phyloP scores from a whole-genome alignment of 2,888 invertebrate species.

The Drosophila mimetica region DNA sequence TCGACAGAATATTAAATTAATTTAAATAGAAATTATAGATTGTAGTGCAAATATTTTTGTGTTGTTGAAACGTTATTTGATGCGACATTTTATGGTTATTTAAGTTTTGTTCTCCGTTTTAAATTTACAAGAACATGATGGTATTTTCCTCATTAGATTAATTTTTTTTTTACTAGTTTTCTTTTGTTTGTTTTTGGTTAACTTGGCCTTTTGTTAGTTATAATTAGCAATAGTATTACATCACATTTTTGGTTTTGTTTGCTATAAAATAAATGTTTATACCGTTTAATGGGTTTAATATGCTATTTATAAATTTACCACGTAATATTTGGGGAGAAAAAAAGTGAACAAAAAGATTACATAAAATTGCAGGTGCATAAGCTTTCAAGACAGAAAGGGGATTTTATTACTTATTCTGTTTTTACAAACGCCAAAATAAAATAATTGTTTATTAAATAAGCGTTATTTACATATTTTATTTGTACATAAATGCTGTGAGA shows the following conservation, averaged over 20 bases:
- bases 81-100: conserved; percentile 78
- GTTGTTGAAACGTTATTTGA: conserved; percentile 64
- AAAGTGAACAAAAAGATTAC: conserved; percentile 41
- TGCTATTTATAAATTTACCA: conserved; percentile 64
- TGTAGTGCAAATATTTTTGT: conserved; percentile 63
- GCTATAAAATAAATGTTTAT: conserved; percentile 60
- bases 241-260: conserved; percentile 68
- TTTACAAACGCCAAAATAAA: conserved; percentile 51
- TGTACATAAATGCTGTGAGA: conserved; percentile 8
- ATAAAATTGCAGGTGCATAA: conserved; percentile 78
- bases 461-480: conserved; percentile 69
- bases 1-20: conserved; percentile 23
- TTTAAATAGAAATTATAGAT: conserved; percentile 48
- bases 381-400: conserved; percentile 49
- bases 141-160: conserved; percentile 35
- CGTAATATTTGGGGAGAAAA: conserved; percentile 47
- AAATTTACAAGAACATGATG: conserved; percentile 72
- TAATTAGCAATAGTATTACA: conserved; percentile 81
- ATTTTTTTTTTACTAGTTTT: conserved; percentile 58
- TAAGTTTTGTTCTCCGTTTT: conserved; percentile 45
- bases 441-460: conserved; percentile 40
- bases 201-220: conserved; percentile 85
- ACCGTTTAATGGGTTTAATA: conserved; percentile 53
- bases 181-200: conserved; percentile 79
- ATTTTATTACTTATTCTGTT: conserved; percentile 20